Conservation (phyloP, 2,888 invertebrate genomes). For the Latheticus oryzae region DNA sequence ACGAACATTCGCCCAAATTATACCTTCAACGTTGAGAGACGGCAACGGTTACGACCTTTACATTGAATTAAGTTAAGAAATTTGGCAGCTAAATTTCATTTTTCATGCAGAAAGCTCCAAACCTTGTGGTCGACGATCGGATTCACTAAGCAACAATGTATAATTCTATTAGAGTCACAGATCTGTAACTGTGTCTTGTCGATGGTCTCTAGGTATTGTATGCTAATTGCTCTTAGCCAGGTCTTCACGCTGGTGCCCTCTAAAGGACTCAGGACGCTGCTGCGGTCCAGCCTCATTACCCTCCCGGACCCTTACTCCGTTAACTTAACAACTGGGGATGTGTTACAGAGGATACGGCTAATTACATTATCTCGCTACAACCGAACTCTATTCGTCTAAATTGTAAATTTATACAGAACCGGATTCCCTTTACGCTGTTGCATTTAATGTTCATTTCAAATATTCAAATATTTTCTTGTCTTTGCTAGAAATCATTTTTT, state of each 20-base stretch:
- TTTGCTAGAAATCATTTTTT: too few species aligned
- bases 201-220: constrained; percentile 57
- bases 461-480: too few species aligned
- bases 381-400: constrained; percentile 55
- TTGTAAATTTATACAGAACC: constrained; percentile 55
- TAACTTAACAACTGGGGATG: constrained; percentile 59
- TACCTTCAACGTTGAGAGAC: constrained; percentile 9
- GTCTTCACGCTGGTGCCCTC: constrained; percentile 53
- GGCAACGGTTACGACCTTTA: constrained; percentile 3
- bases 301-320: constrained; percentile 51
- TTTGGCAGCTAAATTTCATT: constrained; percentile 4
- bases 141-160: constrained; percentile 31
- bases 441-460: constrained; percentile 51
- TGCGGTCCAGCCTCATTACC: constrained; percentile 58
- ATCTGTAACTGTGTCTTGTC: constrained; percentile 43
- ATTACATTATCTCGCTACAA: constrained; percentile 59
- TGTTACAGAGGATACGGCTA: constrained; percentile 58
- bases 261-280: constrained; percentile 50
- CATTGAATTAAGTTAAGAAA: constrained; percentile 10
- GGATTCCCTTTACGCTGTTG: constrained; percentile 48
- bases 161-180: constrained; percentile 36
- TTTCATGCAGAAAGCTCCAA: constrained; percentile 7
- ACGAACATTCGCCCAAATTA: constrained; percentile 24
- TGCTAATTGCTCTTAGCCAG: constrained; percentile 57
- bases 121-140: constrained; percentile 3